Conservation (phyloP, 2,113 vertebrate species). For the Notothenia rossii region DNA sequence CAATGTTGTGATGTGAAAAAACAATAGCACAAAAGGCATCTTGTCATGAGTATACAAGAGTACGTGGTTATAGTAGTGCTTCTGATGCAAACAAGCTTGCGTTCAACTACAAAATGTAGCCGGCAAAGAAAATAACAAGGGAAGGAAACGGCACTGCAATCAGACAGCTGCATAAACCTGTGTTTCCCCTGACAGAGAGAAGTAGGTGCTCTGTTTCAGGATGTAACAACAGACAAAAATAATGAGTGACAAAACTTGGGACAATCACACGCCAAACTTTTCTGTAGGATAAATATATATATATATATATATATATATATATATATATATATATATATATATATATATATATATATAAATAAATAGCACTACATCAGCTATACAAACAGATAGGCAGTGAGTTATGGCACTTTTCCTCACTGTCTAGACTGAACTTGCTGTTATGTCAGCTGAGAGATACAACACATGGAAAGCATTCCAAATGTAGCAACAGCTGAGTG, state of each 20-base stretch:
- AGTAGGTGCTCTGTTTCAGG: conserved; percentile 30
- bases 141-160: neutral
- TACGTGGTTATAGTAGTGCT: conserved; percentile 42
- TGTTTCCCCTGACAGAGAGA: conserved; percentile 29
- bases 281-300: conserved; percentile 4
- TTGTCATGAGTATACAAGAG: conserved; percentile 59
- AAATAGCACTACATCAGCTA: neutral
- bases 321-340: neutral
- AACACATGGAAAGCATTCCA: conserved; percentile 53
- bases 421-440: conserved; percentile 61
- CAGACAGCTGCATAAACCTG: conserved; percentile 47
- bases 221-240: conserved; percentile 39
- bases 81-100: conserved; percentile 68
- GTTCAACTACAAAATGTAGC: conserved; percentile 30
- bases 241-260: conserved; percentile 44
- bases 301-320: neutral
- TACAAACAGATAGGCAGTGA: conserved; percentile 43
- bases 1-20: conserved; percentile 52
- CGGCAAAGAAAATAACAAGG: conserved; percentile 50
- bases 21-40: conserved; percentile 54
- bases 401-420: conserved; percentile 28
- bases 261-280: conserved; percentile 15
- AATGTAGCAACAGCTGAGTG: conserved; percentile 56
- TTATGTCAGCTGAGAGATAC: conserved; percentile 57
- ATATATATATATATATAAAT: neutral